Conservation (phyloP, 1,140 invertebrate genomes). For the Apis laboriosa region DNA sequence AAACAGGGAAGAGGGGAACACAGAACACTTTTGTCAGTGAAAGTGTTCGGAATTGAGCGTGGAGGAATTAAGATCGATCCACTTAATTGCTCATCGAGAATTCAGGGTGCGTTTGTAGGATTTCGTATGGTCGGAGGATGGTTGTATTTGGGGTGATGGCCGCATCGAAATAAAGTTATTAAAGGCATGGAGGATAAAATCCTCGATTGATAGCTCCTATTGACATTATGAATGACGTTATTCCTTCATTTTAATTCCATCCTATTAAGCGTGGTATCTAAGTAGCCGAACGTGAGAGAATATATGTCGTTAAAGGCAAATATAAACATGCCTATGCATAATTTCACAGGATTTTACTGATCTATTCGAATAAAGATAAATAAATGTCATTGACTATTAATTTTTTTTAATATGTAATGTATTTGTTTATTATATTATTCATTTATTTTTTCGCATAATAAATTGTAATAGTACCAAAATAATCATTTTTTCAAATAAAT, state of each 20-base stretch:
- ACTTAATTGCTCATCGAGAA: slow-evolving; percentile 62
- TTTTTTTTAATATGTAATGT: too few species aligned
- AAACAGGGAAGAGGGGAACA: background rate
- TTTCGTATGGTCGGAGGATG: slow-evolving; percentile 48
- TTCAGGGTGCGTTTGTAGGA: slow-evolving; percentile 60
- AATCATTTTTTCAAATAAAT: too few species aligned
- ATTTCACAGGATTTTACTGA: slow-evolving; percentile 25
- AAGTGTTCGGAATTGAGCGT: slow-evolving; percentile 27
- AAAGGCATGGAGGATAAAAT: slow-evolving; percentile 36
- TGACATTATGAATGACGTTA: slow-evolving; percentile 65
- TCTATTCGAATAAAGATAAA: slow-evolving; percentile 2
- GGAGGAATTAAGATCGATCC: slow-evolving; percentile 64
- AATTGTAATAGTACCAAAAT: too few species aligned
- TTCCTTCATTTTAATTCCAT: slow-evolving; percentile 65
- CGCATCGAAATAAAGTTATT: slow-evolving; percentile 67
- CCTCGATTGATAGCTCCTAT: slow-evolving; percentile 26
- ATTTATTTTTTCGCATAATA: too few species aligned
- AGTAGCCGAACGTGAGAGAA: slow-evolving; percentile 48
- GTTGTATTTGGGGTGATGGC: background rate
- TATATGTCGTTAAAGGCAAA: slow-evolving; percentile 52
- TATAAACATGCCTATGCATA: slow-evolving; percentile 48
- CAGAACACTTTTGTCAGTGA: slow-evolving; percentile 38
- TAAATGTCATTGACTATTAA: background rate
- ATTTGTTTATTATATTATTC: too few species aligned
- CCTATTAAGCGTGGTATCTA: slow-evolving; percentile 61